Conservation (phyloP, 2,113 vertebrate species). For the Turnix velox region DNA sequence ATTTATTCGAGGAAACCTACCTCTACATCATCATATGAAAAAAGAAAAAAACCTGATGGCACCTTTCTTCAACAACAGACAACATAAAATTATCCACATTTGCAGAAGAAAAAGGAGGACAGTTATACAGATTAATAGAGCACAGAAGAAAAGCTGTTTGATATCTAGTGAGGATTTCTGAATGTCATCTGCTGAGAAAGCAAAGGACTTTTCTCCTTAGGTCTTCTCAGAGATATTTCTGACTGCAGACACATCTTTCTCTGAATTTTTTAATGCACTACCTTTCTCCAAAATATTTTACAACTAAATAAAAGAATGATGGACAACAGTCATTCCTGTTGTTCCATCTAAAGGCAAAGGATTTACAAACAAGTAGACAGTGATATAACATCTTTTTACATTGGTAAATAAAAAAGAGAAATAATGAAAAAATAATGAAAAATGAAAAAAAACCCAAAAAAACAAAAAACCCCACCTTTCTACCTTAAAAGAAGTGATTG, state of each 20-base stretch:
- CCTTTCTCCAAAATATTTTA: not conserved
- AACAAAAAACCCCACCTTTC: not conserved
- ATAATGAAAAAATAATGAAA: not conserved
- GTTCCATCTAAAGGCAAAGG: not conserved
- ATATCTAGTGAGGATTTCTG: not conserved
- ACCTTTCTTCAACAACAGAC: not conserved
- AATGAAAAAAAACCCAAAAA: not conserved
- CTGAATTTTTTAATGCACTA: not conserved
- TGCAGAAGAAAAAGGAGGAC: not conserved
- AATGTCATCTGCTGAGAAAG: not conserved
- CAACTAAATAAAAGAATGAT: not conserved
- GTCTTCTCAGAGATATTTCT: not conserved
- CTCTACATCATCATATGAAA: not conserved
- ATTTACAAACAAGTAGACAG: not conserved
- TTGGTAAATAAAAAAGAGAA: not conserved
- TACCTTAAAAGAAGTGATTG: not conserved
- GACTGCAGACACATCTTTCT: not conserved
- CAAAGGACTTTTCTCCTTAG: not conserved
- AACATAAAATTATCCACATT: not conserved
- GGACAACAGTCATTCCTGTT: not conserved
- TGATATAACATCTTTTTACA: not conserved
- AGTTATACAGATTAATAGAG: not conserved
- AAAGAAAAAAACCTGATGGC: not conserved
- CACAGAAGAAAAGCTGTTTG: not conserved
- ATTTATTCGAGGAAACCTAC: not conserved